phyloP scores from a whole-genome alignment of 2,113 vertebrate species.

The Hydrolagus affinis region DNA sequence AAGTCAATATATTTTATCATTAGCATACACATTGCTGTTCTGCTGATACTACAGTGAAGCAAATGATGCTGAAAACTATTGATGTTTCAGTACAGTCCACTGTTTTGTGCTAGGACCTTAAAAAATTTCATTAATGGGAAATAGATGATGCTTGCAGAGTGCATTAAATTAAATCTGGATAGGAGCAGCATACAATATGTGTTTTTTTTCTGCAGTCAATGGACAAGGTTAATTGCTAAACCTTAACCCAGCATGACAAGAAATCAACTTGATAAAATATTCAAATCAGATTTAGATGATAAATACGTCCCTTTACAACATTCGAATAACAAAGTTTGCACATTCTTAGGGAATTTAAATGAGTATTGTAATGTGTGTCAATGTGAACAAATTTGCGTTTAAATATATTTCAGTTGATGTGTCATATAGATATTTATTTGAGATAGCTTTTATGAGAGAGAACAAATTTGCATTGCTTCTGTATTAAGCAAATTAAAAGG shows the following conservation, averaged over 20 bases:
- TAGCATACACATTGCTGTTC: neutral
- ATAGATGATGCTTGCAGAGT: neutral
- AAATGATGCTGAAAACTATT: neutral
- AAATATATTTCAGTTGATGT: conserved; percentile 6
- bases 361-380: conserved; percentile 17
- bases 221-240: conserved; percentile 23
- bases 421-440: conserved; percentile 14
- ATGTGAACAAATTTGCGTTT: neutral
- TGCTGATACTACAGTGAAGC: neutral
- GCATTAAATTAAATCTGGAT: neutral
- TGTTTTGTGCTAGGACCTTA: neutral
- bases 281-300: neutral
- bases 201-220: neutral
- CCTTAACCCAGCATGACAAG: conserved; percentile 3
- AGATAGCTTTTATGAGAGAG: neutral
- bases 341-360: neutral
- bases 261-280: neutral
- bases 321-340: neutral
- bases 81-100: neutral
- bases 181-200: neutral
- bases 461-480: neutral
- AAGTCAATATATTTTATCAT: neutral
- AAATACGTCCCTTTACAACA: neutral
- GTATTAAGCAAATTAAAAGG: neutral
- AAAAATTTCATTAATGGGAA: neutral